phyloP scores from a whole-genome alignment of 2,797 vertebrate species.

The Erpetoichthys calabaricus region DNA sequence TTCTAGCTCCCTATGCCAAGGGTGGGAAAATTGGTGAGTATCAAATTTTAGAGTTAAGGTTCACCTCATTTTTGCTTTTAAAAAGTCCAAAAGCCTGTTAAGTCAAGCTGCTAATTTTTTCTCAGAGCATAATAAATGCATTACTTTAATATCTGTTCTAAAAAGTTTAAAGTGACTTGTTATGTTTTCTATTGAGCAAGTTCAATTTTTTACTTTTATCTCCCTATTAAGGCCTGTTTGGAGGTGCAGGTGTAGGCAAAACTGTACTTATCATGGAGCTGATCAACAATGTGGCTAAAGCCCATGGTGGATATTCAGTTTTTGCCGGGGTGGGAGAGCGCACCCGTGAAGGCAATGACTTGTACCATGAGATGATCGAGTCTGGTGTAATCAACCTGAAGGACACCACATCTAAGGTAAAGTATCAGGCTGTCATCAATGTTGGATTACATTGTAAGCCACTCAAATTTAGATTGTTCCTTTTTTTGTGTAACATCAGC shows the following conservation, averaged over 20 bases:
- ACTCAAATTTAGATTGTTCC: not conserved
- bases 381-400: conserved; percentile 97
- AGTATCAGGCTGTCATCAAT: not conserved
- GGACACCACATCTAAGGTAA: conserved; percentile 86
- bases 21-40: conserved; percentile 87
- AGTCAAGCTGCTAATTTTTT: not conserved
- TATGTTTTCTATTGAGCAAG: conserved; percentile 40
- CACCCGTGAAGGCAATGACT: conserved; percentile 89
- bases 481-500: not conserved
- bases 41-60: rapidly evolving
- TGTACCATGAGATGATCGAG: conserved; percentile 98
- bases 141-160: not conserved
- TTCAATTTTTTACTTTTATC: not conserved
- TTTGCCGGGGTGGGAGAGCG: conserved; percentile 91
- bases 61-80: no score
- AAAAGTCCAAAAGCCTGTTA: not conserved
- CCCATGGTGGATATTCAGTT: conserved; percentile 92
- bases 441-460: not conserved
- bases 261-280: conserved; percentile 96
- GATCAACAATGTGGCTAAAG: conserved; percentile 96
- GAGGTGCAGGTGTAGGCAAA: conserved; percentile 90
- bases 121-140: not conserved
- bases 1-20: conserved; percentile 90
- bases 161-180: not conserved
- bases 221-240: conserved; percentile 66